Conservation (phyloP, 1,140 invertebrate species). For the Apis florea region DNA sequence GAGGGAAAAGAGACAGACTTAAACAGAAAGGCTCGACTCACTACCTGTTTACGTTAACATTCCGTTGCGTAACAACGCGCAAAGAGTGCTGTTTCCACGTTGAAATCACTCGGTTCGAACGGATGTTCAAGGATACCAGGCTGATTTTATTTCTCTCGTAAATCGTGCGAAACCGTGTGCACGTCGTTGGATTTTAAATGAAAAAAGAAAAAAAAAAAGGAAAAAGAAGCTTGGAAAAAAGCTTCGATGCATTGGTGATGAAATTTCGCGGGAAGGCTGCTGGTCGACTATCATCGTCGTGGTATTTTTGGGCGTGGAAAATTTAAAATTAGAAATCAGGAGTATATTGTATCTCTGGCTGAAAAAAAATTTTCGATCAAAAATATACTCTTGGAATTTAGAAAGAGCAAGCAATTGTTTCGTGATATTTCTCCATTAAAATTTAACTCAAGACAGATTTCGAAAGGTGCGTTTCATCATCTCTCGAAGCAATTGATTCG, state of each 20-base stretch:
- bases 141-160: background rate
- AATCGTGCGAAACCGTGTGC: background rate
- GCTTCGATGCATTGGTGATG: background rate
- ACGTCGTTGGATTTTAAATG: background rate
- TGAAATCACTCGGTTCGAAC: slow-evolving; percentile 22
- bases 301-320: too few relatives aligned
- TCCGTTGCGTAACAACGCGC: slow-evolving; percentile 19
- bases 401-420: too few relatives aligned
- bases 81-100: background rate
- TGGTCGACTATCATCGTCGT: too few relatives aligned
- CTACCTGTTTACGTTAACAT: slow-evolving; percentile 23
- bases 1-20: background rate
- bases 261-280: background rate
- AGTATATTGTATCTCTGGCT: too few relatives aligned
- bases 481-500: too few relatives aligned
- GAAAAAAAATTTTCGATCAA: too few relatives aligned
- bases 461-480: too few relatives aligned
- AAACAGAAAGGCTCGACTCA: background rate
- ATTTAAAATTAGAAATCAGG: too few relatives aligned
- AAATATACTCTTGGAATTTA: too few relatives aligned
- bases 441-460: too few relatives aligned
- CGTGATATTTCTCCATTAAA: too few relatives aligned
- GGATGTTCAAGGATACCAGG: slow-evolving; percentile 31
- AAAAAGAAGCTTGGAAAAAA: too few relatives aligned
- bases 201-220: background rate